Conservation (phyloP, 2,113 vertebrate species). For the Saimiri boliviensis region DNA sequence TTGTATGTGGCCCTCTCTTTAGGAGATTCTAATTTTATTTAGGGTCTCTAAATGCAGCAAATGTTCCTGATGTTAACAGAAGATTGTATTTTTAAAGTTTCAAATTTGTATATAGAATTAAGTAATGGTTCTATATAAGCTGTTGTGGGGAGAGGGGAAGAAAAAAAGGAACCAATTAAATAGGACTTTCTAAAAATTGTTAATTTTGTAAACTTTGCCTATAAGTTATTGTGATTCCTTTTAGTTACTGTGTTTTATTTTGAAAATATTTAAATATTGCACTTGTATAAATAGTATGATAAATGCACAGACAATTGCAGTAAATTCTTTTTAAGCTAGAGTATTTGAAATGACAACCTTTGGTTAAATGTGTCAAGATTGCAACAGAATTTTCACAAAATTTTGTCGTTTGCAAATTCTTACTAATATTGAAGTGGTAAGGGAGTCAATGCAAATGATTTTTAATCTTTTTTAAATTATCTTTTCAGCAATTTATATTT, state of each 20-base stretch:
- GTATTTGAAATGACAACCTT: slow-evolving; percentile 78
- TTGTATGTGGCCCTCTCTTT: slow-evolving; percentile 39
- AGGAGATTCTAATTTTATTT: slow-evolving; percentile 31
- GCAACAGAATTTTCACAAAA: slow-evolving; percentile 63
- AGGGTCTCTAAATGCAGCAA: slow-evolving; percentile 13
- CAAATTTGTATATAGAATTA: slow-evolving; percentile 68
- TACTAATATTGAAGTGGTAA: slow-evolving; percentile 59
- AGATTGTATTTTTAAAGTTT: slow-evolving; percentile 66
- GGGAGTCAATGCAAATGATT: slow-evolving; percentile 70
- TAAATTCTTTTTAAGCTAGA: slow-evolving; percentile 75
- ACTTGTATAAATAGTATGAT: slow-evolving; percentile 79
- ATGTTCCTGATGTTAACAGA: slow-evolving; percentile 57
- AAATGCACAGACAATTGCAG: slow-evolving; percentile 73
- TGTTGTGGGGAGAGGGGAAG: background rate
- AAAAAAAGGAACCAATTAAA: slow-evolving; percentile 74
- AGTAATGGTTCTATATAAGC: slow-evolving; percentile 51
- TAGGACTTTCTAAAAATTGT: slow-evolving; percentile 66
- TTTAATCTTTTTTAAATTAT: slow-evolving; percentile 75
- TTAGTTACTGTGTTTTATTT: slow-evolving; percentile 78
- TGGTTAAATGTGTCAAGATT: slow-evolving; percentile 57
- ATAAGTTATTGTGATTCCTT: slow-evolving; percentile 75
- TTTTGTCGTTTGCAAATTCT: slow-evolving; percentile 72
- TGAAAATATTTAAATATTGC: slow-evolving; percentile 78
- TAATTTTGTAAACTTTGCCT: slow-evolving; percentile 74
- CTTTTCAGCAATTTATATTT: slow-evolving; percentile 76